phyloP scores from a whole-genome alignment of 2,888 invertebrate species.

The Melanostoma mellinum region DNA sequence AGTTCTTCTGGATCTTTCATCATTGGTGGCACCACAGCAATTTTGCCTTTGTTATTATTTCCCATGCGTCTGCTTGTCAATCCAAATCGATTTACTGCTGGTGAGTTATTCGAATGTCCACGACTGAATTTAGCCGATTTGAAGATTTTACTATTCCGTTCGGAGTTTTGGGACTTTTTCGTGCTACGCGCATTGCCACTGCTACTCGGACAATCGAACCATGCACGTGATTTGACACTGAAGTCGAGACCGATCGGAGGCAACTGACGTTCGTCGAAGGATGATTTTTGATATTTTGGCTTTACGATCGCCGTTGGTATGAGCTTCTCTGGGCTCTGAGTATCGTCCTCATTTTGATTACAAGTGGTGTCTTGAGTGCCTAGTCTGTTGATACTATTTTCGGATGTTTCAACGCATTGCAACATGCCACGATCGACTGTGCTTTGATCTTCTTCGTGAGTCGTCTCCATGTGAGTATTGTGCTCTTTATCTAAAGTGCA shows the following conservation, averaged over 20 bases:
- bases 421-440: conserved; percentile 2
- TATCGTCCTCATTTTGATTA: conserved; percentile 59
- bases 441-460: conserved; percentile 10
- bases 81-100: conserved; percentile 51
- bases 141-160: conserved; percentile 67
- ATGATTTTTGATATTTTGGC: conserved; percentile 79
- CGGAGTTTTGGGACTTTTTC: conserved; percentile 58
- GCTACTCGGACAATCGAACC: conserved; percentile 64
- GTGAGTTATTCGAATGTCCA: conserved; percentile 29
- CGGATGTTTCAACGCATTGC: conserved; percentile 23
- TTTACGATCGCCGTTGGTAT: conserved; percentile 76
- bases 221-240: conserved; percentile 60
- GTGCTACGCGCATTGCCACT: conserved; percentile 31
- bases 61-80: conserved; percentile 35
- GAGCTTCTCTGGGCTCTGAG: conserved; percentile 64
- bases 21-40: conserved; percentile 66
- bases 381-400: conserved; percentile 46
- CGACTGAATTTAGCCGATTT: conserved; percentile 57
- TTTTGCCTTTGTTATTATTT: conserved; percentile 45
- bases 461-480: conserved; percentile 26
- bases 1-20: conserved; percentile 55
- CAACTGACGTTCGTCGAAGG: conserved; percentile 80
- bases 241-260: conserved; percentile 79
- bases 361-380: conserved; percentile 17
- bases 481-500: conserved; percentile 43